phyloP scores from a whole-genome alignment of 2,888 invertebrate genomes.

The Aproaerema taeniolella region DNA sequence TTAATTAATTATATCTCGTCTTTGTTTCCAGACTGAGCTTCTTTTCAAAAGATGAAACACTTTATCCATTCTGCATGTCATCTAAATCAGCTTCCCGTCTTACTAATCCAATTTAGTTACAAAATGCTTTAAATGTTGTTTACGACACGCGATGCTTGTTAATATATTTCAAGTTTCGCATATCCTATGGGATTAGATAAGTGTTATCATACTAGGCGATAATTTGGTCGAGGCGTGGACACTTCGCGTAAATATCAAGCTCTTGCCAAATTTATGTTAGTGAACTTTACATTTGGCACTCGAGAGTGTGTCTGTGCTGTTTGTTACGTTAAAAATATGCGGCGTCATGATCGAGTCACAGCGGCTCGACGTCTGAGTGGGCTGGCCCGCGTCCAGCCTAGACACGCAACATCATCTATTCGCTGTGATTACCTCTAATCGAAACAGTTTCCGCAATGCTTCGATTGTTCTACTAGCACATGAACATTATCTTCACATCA shows the following conservation, averaged over 20 bases:
- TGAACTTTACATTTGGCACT: conserved; percentile 76
- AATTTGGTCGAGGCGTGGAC: conserved; percentile 36
- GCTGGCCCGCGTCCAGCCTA: conserved; percentile 60
- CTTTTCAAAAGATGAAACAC: too few species aligned
- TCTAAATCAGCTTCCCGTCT: too few species aligned
- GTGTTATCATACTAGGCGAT: neutral
- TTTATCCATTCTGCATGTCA: too few species aligned
- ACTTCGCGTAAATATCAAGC: conserved; percentile 58
- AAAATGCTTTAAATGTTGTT: too few species aligned
- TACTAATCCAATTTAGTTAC: too few species aligned
- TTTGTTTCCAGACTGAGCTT: too few species aligned
- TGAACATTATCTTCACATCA: neutral
- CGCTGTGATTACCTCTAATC: conserved; percentile 27
- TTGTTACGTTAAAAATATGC: conserved; percentile 75
- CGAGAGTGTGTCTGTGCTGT: conserved; percentile 60
- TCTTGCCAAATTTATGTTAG: conserved; percentile 73
- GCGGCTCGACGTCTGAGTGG: conserved; percentile 45
- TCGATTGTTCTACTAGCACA: conserved; percentile 2
- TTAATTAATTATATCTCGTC: conserved; percentile 2
- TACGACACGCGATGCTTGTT: too few species aligned
- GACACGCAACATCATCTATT: conserved; percentile 32
- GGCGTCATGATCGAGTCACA: conserved; percentile 72
- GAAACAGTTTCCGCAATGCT: conserved; percentile 4
- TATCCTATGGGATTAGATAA: neutral
- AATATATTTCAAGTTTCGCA: too few species aligned